Evolutionary conservation across 1,140 invertebrate genomes (phyloP), one percentile per base, ranked within the genome.

Genomic region (Tyrophagus putrescentiae): DNA sequence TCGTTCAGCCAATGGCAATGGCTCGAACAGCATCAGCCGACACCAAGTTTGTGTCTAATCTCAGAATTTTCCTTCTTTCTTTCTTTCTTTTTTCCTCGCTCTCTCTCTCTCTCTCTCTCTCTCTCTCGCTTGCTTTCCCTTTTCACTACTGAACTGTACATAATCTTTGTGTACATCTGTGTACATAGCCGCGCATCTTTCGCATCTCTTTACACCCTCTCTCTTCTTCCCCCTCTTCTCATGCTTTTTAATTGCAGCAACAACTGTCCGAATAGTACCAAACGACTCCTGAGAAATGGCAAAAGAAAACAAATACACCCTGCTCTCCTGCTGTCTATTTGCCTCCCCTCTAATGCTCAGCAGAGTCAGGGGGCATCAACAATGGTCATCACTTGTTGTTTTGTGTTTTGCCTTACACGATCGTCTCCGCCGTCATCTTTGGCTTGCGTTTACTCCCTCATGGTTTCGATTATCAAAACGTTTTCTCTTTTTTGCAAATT

Each of bases 321-420:
- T 13, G 21, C 36, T 39, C 36, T 13, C 36, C 36, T 21, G 21
- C 13, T 13, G 13, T 39, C 36, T 13, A 13, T 39, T 21, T 13
- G 21, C 36, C 21, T 39, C 36, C 13, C 36, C 36, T 13, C 21
- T 21, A 13, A 21, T 39, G 36, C 36, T 13, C 36, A n/a, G n/a
- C n/a, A 13, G 13, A 39, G 13, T 39, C 36, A 39, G 13, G 7
- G 23, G 21, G 31, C 45, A 48, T 21, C 9, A 7, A 7, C 45
- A 48, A 48, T 48, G 7, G 45, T n/a, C n/a, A n/a, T n/a, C n/a
- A n/a, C n/a, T n/a, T n/a, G 7, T 48, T 29, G 45, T 48, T 48
- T 48, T 48, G 45, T 48, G 45, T 48, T 48, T 48, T 48, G 45
- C 31, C 45, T 48, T 48, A 48, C 45, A 48, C 21, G 45, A 48